phyloP scores from a whole-genome alignment of 64 coral and sea anemone species.

The Porites australiensis region DNA sequence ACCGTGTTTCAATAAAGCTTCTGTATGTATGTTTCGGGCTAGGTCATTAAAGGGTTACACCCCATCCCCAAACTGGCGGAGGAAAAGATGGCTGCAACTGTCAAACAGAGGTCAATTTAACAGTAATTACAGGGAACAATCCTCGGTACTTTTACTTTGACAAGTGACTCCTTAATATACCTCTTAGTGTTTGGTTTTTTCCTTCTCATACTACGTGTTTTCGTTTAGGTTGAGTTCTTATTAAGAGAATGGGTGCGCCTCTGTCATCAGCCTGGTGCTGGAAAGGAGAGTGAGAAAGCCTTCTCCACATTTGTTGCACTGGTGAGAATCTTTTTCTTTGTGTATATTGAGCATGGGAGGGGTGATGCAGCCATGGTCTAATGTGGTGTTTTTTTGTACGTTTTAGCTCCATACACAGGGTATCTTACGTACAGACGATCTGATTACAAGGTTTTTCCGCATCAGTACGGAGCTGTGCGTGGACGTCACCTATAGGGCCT shows the following conservation, averaged over 20 bases:
- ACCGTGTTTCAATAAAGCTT: too few species aligned
- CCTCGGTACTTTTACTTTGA: too few species aligned
- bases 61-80: too few species aligned
- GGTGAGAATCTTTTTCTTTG: conserved; percentile 55
- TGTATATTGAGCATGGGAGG: too few species aligned
- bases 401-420: conserved; percentile 96
- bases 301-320: conserved; percentile 96
- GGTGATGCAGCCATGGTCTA: neutral
- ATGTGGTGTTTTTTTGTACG: neutral
- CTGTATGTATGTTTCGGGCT: too few species aligned
- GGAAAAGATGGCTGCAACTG: too few species aligned
- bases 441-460: conserved; percentile 99
- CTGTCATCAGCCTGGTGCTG: conserved; percentile 96
- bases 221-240: conserved; percentile 91
- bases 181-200: too few species aligned
- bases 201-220: neutral
- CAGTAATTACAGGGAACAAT: too few species aligned
- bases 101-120: too few species aligned
- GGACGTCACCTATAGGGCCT: conserved; percentile 87
- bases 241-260: conserved; percentile 97
- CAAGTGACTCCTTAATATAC: neutral
- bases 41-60: too few species aligned
- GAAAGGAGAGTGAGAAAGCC: conserved; percentile 98
- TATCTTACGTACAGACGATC: conserved; percentile 96
- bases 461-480: conserved; percentile 98